Base-by-base conservation (phyloP, 2,113 vertebrate genomes). In the Junco hyemalis region DNA sequence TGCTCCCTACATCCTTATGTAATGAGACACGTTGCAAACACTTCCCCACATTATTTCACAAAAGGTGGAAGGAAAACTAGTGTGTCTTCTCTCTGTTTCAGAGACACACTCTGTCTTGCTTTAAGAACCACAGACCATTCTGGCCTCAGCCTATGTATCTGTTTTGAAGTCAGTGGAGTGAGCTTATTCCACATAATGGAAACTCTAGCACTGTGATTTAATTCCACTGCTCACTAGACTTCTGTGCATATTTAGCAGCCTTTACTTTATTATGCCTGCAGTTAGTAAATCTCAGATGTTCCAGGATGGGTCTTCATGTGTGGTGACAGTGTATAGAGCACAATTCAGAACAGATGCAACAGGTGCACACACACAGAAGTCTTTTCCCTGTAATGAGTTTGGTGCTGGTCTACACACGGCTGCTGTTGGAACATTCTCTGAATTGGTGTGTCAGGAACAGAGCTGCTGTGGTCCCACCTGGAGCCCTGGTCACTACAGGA, bases 21-120 rank as follows among this genome's bases (percentile, higher is more conserved):
- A 89, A 29, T 61, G 64, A 83, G 29, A 81, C 21, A n/a, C 54
- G 93, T 96, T 56, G 65, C 28, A 89, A 86, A 74, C 7, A 61
- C 80, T 94, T 95, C 90, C 48, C 54, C 22, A 4, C 31, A 22
- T 24, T 93, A 35, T 86, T 80, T 86, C 47, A 68, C 61, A 50
- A 45, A 33, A 51, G 47, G 12, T 77, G 40, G 50, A 66, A 56
- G 40, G 50, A 66, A 56, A 80, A 65, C 68, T 33, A 22, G 8
- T 14, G 14, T 18, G 12, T 51, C 95, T 81, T 81, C 69, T 73
- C 35, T 74, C 20, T 65, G 51, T 83, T 61, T 56, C 38, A 54
- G 61, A 53, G 38, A 38, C 38, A 38, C 38, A 63, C 33, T 66
- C 36, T 56, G 60, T 36, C 44, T 77, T 86, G 23, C 68, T 78